Base-by-base conservation (phyloP, 2,113 vertebrate genomes). In the Coryphaenoides rupestris region DNA sequence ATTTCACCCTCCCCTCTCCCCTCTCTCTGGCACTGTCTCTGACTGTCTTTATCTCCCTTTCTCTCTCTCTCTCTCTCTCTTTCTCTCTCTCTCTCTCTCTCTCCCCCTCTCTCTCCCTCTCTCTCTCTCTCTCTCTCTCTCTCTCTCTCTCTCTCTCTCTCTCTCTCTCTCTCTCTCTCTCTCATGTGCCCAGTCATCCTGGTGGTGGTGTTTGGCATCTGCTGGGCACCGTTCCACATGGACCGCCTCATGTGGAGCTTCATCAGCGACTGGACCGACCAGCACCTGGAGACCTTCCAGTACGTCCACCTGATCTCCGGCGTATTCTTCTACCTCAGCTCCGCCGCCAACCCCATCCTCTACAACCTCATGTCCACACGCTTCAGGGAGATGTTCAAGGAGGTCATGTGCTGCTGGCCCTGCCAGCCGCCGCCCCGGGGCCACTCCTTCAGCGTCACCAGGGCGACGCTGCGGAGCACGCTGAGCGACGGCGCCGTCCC, bases 191-290 rank as follows among this genome's bases (percentile, higher is more conserved):
- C 87, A 98, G 95, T 95, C 0, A 89, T 93, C 19, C 88, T 98
- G 73, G 96, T 98, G 58, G 87, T 97, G 73, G 94, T 98, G 50
- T 98, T 98, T 0, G 94, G 88, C 19, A 90, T 98, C 88, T 98
- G 96, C 84, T 98, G 96, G 97, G 96, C 96, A 5, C 96, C 94
- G 0, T 98, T 98, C 82, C 95, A 98, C 75, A 89, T 86, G 0
- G 96, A 98, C 69, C 93, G 95, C 4, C 91, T 98, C 0, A 92
- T 98, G 91, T 98, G 96, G 97, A 96, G 94, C 70, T 94, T 93
- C 3, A 70, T 98, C 76, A 85, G 81, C 12, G 62, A 85, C 9
- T 94, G 92, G 93, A 94, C 92, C 0, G 88, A 79, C 5, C 70
- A 22, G n/a, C 86, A 90, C 82, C 67, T 66, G 5, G 68, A 90